Conservation (phyloP, 2,888 invertebrate genomes). For the Synergus umbraculus region DNA sequence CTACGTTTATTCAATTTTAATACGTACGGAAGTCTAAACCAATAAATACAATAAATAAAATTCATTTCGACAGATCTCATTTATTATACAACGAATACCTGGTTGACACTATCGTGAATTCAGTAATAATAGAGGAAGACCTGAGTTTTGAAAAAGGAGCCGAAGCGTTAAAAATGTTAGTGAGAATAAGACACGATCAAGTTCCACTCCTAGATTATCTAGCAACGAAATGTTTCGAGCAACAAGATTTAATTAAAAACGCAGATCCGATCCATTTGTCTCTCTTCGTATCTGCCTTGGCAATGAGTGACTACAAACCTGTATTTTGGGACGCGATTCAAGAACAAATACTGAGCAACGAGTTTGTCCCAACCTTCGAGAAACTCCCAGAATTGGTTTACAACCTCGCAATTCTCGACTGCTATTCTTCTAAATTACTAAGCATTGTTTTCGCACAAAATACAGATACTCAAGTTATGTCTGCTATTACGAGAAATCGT, state of each 20-base stretch:
- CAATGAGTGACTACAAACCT: slow-evolving; percentile 82
- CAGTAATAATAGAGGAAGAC: slow-evolving; percentile 28
- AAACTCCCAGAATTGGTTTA: slow-evolving; percentile 78
- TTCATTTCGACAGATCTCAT: not conserved
- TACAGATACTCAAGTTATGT: slow-evolving; percentile 15
- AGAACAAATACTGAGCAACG: slow-evolving; percentile 71
- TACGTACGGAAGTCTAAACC: no score
- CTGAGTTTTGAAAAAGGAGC: slow-evolving; percentile 28
- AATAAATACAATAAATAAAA: not conserved
- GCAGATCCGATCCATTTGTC: slow-evolving; percentile 72
- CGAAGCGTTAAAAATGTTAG: not conserved
- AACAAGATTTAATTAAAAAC: slow-evolving; percentile 75
- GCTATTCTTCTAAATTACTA: slow-evolving; percentile 80
- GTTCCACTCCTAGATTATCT: slow-evolving; percentile 81
- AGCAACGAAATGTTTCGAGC: slow-evolving; percentile 77
- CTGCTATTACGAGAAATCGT: slow-evolving; percentile 34
- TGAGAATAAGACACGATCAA: slow-evolving; percentile 64
- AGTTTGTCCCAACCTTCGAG: slow-evolving; percentile 61
- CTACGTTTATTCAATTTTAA: not conserved
- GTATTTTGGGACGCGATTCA: slow-evolving; percentile 79
- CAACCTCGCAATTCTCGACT: slow-evolving; percentile 81
- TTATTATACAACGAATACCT: slow-evolving; percentile 19
- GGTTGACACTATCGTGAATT: slow-evolving; percentile 12
- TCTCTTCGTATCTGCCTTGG: slow-evolving; percentile 79
- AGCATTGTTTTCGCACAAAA: slow-evolving; percentile 77